Base-by-base conservation (phyloP, 2,113 vertebrate genomes). In the Channa argus region DNA sequence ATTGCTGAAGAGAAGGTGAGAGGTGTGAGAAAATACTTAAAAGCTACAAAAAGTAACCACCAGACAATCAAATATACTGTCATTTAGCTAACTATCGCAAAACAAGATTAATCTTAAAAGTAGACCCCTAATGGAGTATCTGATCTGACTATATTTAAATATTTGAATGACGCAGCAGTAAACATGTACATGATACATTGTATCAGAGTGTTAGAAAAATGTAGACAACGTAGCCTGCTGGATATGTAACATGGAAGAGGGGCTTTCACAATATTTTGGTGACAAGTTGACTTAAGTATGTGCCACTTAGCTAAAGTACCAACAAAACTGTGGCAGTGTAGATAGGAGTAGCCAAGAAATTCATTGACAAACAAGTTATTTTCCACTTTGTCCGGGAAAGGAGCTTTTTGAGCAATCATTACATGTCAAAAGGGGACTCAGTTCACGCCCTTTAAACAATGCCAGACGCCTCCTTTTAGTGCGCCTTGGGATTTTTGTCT, bases 371-470 rank as follows among this genome's bases (percentile, higher is more conserved):
- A 47, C 38, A 65, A 51, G 63, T 60, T 12, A 51, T 82, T 84
- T 59, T 71, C 45, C 51, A 61, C 33, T 36, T 2, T 5, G 62
- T 47, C 65, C 43, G 41, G 4, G 59, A 24, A 41, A 50, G 60
- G 71, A 72, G 53, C 55, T 58, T 68, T 82, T 71, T 72, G 69
- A 77, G 64, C 81, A 79, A 69, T 65, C 58, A 69, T 75, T 70
- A 77, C 71, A 58, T 43, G 39, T 75, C 66, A 82, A 64, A 64
- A 71, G 51, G 56, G 44, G 12, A 64, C 70, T 81, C 75, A 71
- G 70, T 62, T 85, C 81, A 90, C 83, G 86, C 84, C 91, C 82
- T 86, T 81, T 65, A 78, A 71, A 78, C 65, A 72, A 76, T 62
- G 52, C 60, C 38, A 0, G 39, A 80, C 5, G 58, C 49, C 6